Evolutionary conservation across 2,113 vertebrate species (phyloP).

Genomic region (Perognathus longimembris): DNA sequence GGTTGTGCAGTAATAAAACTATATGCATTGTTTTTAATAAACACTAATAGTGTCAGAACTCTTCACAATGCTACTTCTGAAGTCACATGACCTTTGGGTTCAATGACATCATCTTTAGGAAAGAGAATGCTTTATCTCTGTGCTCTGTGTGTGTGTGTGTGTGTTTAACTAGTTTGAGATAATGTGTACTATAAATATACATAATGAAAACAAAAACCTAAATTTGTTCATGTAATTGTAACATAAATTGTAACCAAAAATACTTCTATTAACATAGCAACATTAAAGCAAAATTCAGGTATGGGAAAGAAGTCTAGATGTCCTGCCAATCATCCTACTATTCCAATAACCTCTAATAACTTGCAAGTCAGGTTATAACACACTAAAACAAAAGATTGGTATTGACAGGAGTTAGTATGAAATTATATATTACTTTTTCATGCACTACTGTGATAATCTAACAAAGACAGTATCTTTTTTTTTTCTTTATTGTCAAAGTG

Average conservation of each 20-base stretch:
- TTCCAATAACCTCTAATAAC: constrained; percentile 57
- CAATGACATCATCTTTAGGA: neutral
- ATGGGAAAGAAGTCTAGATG: constrained; percentile 37
- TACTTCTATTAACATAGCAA: neutral
- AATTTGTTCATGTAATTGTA: constrained; percentile 55
- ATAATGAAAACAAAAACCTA: constrained; percentile 41
- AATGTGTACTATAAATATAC: constrained; percentile 21
- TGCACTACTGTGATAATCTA: constrained; percentile 52
- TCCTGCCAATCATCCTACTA: constrained; percentile 24
- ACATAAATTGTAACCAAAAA: constrained; percentile 32
- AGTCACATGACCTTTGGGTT: constrained; percentile 20
- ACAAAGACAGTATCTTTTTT: constrained; percentile 46
- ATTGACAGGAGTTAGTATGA: constrained; percentile 55
- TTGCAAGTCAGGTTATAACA: constrained; percentile 61
- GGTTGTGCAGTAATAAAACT: constrained; percentile 32
- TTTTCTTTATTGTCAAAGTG: no score
- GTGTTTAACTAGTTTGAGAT: neutral
- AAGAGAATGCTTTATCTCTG: neutral
- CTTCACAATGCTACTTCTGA: constrained; percentile 47
- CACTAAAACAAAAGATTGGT: constrained; percentile 43
- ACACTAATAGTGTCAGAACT: neutral
- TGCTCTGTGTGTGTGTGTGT: neutral
- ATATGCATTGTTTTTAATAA: constrained; percentile 20
- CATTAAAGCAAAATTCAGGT: constrained; percentile 50
- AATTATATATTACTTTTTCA: constrained; percentile 27